Percentiles rank a stretch among this genome's conserved stretches.
These are phyloP conservation scores for Callaeas wilsoni DNA, from an alignment of 2,113 vertebrate genomes.

Conservation along the genomic window DNA sequence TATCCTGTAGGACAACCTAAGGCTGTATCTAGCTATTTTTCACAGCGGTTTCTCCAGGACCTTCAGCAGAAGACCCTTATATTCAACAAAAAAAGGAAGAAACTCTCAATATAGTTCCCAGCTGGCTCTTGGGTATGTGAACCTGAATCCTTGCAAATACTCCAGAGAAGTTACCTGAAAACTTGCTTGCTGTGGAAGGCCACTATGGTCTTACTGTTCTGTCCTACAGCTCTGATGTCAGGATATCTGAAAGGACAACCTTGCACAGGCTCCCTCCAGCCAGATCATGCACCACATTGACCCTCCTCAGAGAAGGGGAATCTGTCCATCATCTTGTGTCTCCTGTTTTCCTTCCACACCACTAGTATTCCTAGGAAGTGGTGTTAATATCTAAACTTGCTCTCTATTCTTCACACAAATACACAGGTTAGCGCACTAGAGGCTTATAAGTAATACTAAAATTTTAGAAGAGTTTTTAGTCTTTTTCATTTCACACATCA, in stretches of 20 bases:
- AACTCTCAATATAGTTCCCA: neutral
- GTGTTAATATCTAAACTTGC: neutral
- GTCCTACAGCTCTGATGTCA: neutral
- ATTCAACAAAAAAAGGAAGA: neutral
- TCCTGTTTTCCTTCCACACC: neutral
- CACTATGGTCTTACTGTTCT: neutral
- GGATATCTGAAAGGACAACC: neutral
- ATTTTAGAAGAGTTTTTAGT: neutral
- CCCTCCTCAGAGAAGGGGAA: neutral
- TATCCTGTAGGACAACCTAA: neutral
- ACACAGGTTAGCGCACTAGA: neutral
- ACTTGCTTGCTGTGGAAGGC: neutral
- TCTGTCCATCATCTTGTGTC: neutral
- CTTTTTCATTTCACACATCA: neutral
- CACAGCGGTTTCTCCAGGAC: neutral
- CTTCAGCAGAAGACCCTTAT: neutral
- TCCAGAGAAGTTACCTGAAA: neutral
- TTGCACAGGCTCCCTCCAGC: neutral
- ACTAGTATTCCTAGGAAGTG: neutral
- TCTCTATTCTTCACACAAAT: neutral
- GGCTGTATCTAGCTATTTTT: neutral
- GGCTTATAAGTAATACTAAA: neutral
- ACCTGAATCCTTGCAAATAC: neutral
- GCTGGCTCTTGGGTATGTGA: neutral
- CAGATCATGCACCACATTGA: rapidly evolving